These are phyloP conservation scores for Erythrolamprus reginae DNA, from an alignment of 2,113 vertebrate genomes.

Conservation along the genomic window DNA sequence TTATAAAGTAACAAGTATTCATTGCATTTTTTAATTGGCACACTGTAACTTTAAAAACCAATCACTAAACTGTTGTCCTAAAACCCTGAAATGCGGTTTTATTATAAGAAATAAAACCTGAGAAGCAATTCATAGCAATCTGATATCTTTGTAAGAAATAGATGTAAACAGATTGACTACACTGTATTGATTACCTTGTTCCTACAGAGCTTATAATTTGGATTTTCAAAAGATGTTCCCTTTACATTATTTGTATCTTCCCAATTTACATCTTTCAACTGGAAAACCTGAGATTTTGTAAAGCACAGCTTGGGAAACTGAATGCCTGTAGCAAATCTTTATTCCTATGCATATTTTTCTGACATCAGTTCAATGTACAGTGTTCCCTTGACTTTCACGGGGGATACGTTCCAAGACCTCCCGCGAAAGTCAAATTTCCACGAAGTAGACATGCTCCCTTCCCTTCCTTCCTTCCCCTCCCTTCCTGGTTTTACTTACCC, in stretches of 20 bases:
- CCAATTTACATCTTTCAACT: not conserved
- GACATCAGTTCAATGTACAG: not conserved
- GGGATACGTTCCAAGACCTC: too few relatives aligned
- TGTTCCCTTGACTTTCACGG: too few relatives aligned
- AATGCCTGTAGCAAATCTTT: not conserved
- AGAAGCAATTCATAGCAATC: constrained; percentile 41
- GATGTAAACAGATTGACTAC: constrained; percentile 24
- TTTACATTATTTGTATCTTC: not conserved
- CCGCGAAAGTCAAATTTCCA: too few relatives aligned
- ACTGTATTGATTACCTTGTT: constrained; percentile 40
- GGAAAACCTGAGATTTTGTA: not conserved
- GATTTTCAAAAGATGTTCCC: constrained; percentile 8
- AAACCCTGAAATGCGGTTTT: constrained; percentile 62
- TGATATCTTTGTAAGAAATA: constrained; percentile 40
- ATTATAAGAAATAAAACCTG: constrained; percentile 61
- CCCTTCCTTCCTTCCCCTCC: too few relatives aligned
- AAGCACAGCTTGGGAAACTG: not conserved
- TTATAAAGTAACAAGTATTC: not conserved
- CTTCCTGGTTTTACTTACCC: too few relatives aligned
- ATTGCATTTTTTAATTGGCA: not conserved
- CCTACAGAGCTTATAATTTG: constrained; percentile 31
- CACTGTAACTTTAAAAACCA: constrained; percentile 28
- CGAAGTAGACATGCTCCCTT: too few relatives aligned
- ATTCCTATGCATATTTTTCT: not conserved
- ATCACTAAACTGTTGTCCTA: constrained; percentile 19